Percentiles rank a stretch among this genome's conserved stretches.
These are phyloP conservation scores for Cremastobaeus sp. DNA, from an alignment of 2,888 invertebrate genomes.

Conservation along the genomic window DNA sequence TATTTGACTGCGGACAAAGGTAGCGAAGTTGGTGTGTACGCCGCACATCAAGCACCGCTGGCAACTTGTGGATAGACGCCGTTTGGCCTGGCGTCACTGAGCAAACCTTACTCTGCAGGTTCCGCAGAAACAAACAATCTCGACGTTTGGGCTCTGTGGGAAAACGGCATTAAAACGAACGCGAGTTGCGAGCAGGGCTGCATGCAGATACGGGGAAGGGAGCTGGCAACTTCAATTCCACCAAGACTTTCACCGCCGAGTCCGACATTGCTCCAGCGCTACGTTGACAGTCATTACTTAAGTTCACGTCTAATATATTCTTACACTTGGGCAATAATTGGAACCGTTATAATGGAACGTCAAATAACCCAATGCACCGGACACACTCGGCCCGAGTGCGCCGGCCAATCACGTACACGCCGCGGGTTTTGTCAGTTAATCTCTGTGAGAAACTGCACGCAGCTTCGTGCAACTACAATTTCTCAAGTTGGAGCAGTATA, in stretches of 20 bases:
- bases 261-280: conserved; percentile 14
- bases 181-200: conserved; percentile 33
- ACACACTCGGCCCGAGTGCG: not conserved
- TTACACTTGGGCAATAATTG: conserved; percentile 2
- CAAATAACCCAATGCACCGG: conserved; percentile 20
- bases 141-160: conserved; percentile 40
- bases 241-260: conserved; percentile 50
- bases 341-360: conserved; percentile 29
- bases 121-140: conserved; percentile 33
- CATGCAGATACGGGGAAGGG: conserved; percentile 20
- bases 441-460: conserved; percentile 1
- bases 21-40: conserved; percentile 27
- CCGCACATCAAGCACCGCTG: conserved; percentile 33
- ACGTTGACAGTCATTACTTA: conserved; percentile 45
- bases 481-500: conserved; percentile 1
- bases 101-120: conserved; percentile 17
- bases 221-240: conserved; percentile 39
- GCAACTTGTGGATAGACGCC: conserved; percentile 31
- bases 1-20: conserved; percentile 33
- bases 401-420: not conserved
- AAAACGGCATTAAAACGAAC: conserved; percentile 58
- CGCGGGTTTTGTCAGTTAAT: conserved; percentile 2
- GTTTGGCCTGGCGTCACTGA: conserved; percentile 13
- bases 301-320: not conserved
- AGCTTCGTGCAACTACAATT: conserved; percentile 3